phyloP scores from a whole-genome alignment of 2,113 vertebrate species.

The Picathartes gymnocephalus region DNA sequence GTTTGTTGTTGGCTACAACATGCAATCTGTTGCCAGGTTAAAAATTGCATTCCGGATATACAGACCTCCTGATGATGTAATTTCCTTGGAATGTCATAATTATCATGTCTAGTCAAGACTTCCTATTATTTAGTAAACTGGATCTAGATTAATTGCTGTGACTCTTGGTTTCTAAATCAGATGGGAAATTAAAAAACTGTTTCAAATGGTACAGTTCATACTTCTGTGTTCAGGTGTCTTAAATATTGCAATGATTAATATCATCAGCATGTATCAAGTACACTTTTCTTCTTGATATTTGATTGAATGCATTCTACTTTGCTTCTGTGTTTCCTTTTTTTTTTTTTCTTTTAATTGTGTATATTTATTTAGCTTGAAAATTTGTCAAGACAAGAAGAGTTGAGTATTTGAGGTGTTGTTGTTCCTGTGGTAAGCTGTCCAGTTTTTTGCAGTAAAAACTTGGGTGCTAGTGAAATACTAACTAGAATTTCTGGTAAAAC shows the following conservation, averaged over 20 bases:
- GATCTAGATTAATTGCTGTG: neutral
- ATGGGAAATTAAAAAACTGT: neutral
- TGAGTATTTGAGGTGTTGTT: neutral
- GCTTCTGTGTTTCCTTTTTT: neutral
- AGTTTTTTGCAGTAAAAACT: neutral
- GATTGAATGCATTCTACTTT: neutral
- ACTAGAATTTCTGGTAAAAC: neutral
- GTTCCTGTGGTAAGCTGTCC: neutral
- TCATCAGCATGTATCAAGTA: neutral
- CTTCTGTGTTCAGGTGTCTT: neutral
- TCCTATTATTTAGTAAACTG: neutral
- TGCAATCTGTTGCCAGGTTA: neutral
- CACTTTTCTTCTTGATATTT: neutral
- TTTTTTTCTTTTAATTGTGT: neutral
- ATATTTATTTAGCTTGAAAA: neutral
- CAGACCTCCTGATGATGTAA: neutral
- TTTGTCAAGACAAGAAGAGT: neutral
- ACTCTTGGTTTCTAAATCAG: neutral
- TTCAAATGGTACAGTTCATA: neutral
- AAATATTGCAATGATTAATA: neutral
- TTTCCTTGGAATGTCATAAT: neutral
- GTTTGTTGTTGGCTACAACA: neutral
- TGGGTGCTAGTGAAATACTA: neutral
- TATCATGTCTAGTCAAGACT: neutral
- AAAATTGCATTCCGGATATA: neutral